A percentile compares a stretch with the other conserved stretches of the same genome.
phyloP scores from a whole-genome alignment of 2,888 invertebrate species.

The Cephus runcator region DNA sequence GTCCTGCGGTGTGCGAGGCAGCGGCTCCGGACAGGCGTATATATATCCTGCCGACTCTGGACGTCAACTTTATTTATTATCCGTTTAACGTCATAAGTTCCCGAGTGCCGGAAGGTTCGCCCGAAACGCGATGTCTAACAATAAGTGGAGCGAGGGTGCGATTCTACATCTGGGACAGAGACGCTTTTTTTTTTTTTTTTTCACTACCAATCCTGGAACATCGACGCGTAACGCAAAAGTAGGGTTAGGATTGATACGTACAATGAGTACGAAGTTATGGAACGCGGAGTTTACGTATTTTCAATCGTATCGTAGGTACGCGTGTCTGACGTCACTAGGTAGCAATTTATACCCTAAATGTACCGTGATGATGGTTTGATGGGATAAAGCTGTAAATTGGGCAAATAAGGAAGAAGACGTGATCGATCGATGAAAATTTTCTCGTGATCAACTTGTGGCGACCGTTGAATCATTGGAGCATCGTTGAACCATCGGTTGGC shows the following conservation, averaged over 20 bases:
- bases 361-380: neutral
- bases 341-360: neutral
- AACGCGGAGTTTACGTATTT: too few species aligned
- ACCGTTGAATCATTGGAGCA: neutral
- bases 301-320: neutral
- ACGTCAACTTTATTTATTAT: slow-evolving; percentile 9
- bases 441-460: neutral
- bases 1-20: neutral
- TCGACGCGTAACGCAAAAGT: neutral
- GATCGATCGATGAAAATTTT: neutral
- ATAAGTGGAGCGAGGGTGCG: neutral
- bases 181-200: neutral
- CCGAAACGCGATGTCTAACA: neutral
- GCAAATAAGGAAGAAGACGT: neutral
- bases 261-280: too few species aligned
- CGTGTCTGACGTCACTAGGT: neutral
- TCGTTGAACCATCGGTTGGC: neutral
- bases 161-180: neutral
- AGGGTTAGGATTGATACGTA: neutral
- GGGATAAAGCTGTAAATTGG: neutral
- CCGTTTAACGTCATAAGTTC: slow-evolving; percentile 7
- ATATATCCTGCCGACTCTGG: neutral
- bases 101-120: neutral
- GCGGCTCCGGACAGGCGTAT: neutral
- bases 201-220: too few species aligned